phyloP scores from a whole-genome alignment of 2,113 vertebrate species.

The Pundamilia nyererei region DNA sequence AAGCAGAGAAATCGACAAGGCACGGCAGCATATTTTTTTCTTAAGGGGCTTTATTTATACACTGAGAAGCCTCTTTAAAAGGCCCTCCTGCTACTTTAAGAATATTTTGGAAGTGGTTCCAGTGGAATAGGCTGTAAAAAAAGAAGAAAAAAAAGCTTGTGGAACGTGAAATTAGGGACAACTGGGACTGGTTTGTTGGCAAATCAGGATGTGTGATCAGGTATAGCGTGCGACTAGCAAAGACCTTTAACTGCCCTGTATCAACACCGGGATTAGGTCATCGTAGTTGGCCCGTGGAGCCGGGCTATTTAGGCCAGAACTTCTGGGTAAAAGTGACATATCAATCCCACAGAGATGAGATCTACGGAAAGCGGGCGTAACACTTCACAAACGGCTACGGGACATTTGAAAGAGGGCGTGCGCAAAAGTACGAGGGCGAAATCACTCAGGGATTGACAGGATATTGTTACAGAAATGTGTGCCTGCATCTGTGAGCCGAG shows the following conservation, averaged over 20 bases:
- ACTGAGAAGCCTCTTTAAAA: neutral
- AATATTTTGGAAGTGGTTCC: slow-evolving; percentile 11
- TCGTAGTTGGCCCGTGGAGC: slow-evolving; percentile 37
- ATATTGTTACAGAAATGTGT: slow-evolving; percentile 35
- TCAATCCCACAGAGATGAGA: slow-evolving; percentile 33
- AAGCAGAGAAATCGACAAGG: slow-evolving; percentile 9
- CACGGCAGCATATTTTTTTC: neutral
- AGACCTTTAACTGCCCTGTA: slow-evolving; percentile 31
- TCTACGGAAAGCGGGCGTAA: slow-evolving; percentile 48
- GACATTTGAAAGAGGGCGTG: slow-evolving; percentile 33
- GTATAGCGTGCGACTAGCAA: slow-evolving; percentile 38
- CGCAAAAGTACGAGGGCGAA: neutral
- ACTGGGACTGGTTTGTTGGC: slow-evolving; percentile 29
- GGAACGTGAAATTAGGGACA: slow-evolving; percentile 16
- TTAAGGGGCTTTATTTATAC: neutral
- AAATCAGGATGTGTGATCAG: slow-evolving; percentile 49
- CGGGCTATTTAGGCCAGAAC: slow-evolving; percentile 20
- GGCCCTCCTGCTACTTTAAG: slow-evolving; percentile 5
- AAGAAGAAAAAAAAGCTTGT: neutral
- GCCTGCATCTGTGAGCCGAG: neutral
- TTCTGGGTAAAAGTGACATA: slow-evolving; percentile 44
- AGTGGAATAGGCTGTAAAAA: neutral
- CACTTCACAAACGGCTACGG: slow-evolving; percentile 43
- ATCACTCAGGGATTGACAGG: slow-evolving; percentile 42
- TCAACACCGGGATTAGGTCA: slow-evolving; percentile 54